Evolutionary conservation across 2,888 invertebrate genomes (phyloP), one percentile per base, ranked within the genome.

Genomic region (Encarsia formosa): DNA sequence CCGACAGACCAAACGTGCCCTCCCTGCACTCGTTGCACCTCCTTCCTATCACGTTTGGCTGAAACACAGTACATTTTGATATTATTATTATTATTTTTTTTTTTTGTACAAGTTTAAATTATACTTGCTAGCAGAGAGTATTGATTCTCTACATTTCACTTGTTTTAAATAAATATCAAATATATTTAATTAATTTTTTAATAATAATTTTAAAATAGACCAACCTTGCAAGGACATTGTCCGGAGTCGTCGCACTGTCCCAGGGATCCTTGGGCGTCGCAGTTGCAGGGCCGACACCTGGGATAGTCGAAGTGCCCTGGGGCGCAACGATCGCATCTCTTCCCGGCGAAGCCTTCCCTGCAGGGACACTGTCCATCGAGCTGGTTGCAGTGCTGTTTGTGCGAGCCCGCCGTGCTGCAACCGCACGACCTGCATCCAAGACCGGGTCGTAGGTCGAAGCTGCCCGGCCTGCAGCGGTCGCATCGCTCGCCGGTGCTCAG

Each of bases 281-380:
- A 98, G 64, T 84, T 82, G 70, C 97, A 98, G 8, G 85, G 84
- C 35, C 84, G 79, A 74, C 98, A 95, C 59, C 87, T 81, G 5
- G 95, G 90, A 75, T 88, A 93, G 13, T 92, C 92, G 78, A 87
- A 93, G 77, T 87, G 90, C 0, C 96, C 97, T 5, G 80, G 77
- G 2, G 86, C 83, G 69, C 99, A 99, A 34, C 77, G 75, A 63
- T 89, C 84, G 75, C 99, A 99, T 56, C 83, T 81, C 2, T 81
- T 78, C 0, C 90, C 90, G 13, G 80, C 76, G 76, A 84, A 91
- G 2, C 91, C 91, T 19, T 80, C 75, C 5, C 85, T 81, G 68
- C 91, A 92, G 32, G 77, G 77, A 66, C 96, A 96, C 61, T 85
- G 81, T 0, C 94, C 94, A 46, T 74, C 74, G 16, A 77, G 69